phyloP scores from a whole-genome alignment of 2,113 vertebrate genomes.

The Gyps fulvus region DNA sequence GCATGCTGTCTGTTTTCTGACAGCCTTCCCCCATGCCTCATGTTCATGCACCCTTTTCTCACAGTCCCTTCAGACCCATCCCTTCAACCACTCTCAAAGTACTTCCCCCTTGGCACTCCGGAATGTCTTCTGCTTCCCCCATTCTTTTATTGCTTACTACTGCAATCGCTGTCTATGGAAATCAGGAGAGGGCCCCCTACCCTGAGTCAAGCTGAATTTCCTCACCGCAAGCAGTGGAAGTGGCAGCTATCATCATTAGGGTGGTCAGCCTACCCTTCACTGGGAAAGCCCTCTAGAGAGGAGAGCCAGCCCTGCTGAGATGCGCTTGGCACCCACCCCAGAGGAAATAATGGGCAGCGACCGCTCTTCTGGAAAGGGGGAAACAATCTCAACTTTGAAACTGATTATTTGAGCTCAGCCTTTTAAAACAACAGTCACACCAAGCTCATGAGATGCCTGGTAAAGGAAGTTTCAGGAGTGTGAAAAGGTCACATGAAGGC shows the following conservation, averaged over 20 bases:
- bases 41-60: neutral
- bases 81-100: neutral
- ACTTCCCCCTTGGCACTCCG: neutral
- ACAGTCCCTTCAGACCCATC: neutral
- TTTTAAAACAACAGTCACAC: neutral
- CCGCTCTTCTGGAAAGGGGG: neutral
- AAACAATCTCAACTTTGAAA: neutral
- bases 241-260: neutral
- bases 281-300: neutral
- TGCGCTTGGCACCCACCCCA: accelerated
- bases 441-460: neutral
- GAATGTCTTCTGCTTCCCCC: neutral
- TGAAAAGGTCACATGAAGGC: neutral
- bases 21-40: neutral
- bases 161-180: neutral
- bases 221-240: neutral
- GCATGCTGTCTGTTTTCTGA: neutral
- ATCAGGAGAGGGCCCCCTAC: neutral
- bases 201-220: slow-evolving; percentile 23
- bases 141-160: neutral
- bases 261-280: neutral
- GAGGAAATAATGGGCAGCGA: neutral
- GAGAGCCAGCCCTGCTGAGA: neutral
- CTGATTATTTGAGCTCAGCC: neutral
- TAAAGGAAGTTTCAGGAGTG: neutral